Evolutionary conservation across 2,888 invertebrate species (phyloP).

Genomic region (Conus canariensis): DNA sequence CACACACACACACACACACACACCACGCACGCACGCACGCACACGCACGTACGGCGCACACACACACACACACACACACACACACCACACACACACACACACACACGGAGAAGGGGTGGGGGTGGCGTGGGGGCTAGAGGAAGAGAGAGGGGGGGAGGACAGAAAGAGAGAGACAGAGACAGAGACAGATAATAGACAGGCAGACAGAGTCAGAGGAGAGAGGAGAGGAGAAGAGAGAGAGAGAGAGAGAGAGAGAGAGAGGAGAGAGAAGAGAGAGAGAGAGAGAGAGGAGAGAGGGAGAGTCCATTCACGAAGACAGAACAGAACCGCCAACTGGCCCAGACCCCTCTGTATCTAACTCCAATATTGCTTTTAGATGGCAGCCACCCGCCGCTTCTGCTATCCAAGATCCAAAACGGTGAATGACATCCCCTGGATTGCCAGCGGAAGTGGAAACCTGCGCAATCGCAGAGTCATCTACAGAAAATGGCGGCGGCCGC

Average conservation of each 20-base stretch:
- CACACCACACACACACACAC: too few relatives aligned
- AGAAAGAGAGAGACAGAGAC: not conserved
- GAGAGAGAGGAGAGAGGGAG: not conserved
- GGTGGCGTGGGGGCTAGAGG: too few relatives aligned
- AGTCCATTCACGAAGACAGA: too few relatives aligned
- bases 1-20: not conserved
- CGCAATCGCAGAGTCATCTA: slow-evolving; percentile 18
- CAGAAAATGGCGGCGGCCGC: not conserved
- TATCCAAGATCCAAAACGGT: not conserved
- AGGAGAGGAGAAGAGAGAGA: too few relatives aligned
- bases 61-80: not conserved
- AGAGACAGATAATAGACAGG: too few relatives aligned
- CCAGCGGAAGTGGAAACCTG: not conserved
- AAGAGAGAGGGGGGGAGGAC: too few relatives aligned
- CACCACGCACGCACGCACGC: not conserved
- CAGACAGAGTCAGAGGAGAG: not conserved
- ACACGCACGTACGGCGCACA: not conserved
- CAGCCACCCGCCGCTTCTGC: not conserved
- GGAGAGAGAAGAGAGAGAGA: not conserved
- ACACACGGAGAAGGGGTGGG: too few relatives aligned
- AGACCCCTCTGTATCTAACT: slow-evolving; percentile 1
- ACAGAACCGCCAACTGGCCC: too few relatives aligned
- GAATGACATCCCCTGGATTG: not conserved
- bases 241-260: too few relatives aligned
- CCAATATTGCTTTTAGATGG: slow-evolving; percentile 18